These are phyloP conservation scores for Melanostoma mellinum DNA, from an alignment of 2,888 invertebrate species.

Conservation along the genomic window DNA sequence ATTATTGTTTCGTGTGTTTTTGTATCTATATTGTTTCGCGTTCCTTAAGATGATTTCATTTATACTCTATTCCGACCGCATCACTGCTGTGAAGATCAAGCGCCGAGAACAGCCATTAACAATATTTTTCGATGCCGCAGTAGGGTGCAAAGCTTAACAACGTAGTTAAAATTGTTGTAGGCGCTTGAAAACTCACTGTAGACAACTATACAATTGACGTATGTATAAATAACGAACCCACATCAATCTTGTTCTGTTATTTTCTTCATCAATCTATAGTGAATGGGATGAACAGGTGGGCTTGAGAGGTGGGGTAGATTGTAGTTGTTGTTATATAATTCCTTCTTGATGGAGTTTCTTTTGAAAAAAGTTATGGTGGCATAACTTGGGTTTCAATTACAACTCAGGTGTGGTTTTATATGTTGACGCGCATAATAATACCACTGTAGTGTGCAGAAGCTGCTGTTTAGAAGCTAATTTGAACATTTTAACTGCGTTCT, in stretches of 20 bases:
- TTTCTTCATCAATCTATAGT: not conserved
- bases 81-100: slow-evolving; percentile 18
- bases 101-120: slow-evolving; percentile 11
- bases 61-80: not conserved
- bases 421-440: slow-evolving; percentile 32
- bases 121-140: slow-evolving; percentile 2
- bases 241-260: slow-evolving; percentile 23
- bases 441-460: too few relatives aligned
- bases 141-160: slow-evolving; percentile 26
- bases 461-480: too few relatives aligned
- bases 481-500: too few relatives aligned
- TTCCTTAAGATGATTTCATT: slow-evolving; percentile 32
- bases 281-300: not conserved
- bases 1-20: too few relatives aligned
- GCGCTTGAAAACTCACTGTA: slow-evolving; percentile 13
- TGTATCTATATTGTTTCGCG: not conserved
- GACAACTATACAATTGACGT: slow-evolving; percentile 5
- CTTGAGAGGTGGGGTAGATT: not conserved
- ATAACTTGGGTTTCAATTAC: slow-evolving; percentile 50
- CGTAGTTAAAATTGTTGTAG: slow-evolving; percentile 12
- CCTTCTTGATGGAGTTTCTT: slow-evolving; percentile 49
- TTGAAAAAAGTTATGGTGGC: slow-evolving; percentile 48
- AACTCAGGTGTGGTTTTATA: slow-evolving; percentile 32
- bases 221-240: slow-evolving; percentile 7
- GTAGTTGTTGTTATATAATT: slow-evolving; percentile 36